Evolutionary conservation across 2,113 vertebrate species (phyloP), one percentile per base, ranked within the genome.

Genomic region (Phaethon lepturus): DNA sequence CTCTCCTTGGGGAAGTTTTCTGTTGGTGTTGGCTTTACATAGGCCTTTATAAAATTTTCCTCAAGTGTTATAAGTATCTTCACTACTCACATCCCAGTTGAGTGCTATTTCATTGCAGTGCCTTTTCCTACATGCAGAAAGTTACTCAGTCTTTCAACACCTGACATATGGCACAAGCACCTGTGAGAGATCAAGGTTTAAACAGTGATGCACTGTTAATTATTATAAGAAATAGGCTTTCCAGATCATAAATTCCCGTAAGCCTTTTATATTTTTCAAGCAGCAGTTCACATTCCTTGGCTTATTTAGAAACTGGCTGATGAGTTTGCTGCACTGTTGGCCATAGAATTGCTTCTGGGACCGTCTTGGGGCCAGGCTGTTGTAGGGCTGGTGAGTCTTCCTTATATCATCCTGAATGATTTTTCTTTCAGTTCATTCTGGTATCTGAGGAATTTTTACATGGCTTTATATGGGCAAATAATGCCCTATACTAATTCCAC

Each of bases 11-110:
- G 66, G 24, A 47, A 67, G 22, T 56, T 42, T 93, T 66, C 59
- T 94, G 75, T 92, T 94, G 58, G 6, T 95, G 16, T 92, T 91
- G 82, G 86, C 88, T 90, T 81, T 88, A 24, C 8, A 33, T 4
- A 52, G 3, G 1, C 38, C 44, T 82, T 86, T 59, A 71, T 25
- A 92, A 77, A 74, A 31, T 88, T 82, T 93, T 95, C 79, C 71
- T 83, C 3, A 13, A 17, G 8, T 38, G 8, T 67, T 35, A 2
- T 38, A 63, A 77, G 44, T 63, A 67, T 77, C 71, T 83, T 86
- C 67, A 42, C 12, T 80, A 29, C 53, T 80, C 22, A 44, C 45
- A 66, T 66, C 69, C 31, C 73, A 52, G 14, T 2, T 90, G 62
- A 56, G 33, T 60, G 24, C 10, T 19, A 38, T 74, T 88, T 66